phyloP scores from a whole-genome alignment of 2,888 invertebrate genomes.

The Galerucella calmariensis region DNA sequence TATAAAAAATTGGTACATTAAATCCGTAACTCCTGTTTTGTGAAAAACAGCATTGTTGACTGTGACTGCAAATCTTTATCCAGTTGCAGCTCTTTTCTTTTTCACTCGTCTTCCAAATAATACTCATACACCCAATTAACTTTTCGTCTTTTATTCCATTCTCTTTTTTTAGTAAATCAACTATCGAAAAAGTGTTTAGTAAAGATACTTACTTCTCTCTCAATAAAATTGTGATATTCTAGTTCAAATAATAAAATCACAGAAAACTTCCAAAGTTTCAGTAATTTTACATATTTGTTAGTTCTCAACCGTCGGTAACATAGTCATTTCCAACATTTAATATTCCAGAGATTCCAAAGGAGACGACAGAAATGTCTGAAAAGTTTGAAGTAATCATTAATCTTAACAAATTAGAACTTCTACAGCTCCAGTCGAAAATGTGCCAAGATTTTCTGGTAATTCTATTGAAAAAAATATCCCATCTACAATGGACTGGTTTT shows the following conservation, averaged over 20 bases:
- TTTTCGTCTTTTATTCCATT: too few species aligned
- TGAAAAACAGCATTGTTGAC: too few species aligned
- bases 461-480: slow-evolving; percentile 6
- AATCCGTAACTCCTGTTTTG: too few species aligned
- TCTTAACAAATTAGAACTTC: slow-evolving; percentile 15
- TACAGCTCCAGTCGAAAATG: background rate
- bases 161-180: background rate
- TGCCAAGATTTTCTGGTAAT: slow-evolving; percentile 8
- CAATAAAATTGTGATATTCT: background rate
- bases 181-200: background rate
- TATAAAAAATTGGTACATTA: too few species aligned
- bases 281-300: slow-evolving; percentile 4
- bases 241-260: background rate
- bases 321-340: slow-evolving; percentile 9
- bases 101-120: too few species aligned
- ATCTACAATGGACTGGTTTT: background rate
- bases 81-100: too few species aligned
- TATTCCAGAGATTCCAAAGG: slow-evolving; percentile 3
- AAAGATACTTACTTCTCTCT: background rate
- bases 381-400: slow-evolving; percentile 10
- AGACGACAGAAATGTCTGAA: slow-evolving; percentile 13
- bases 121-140: too few species aligned
- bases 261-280: background rate
- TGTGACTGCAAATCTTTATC: too few species aligned
- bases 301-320: background rate